A percentile compares a stretch with the other conserved stretches of the same genome.
Evolutionary conservation across 2,888 invertebrate species (phyloP).

Genomic region (Ophion obscuratus): DNA sequence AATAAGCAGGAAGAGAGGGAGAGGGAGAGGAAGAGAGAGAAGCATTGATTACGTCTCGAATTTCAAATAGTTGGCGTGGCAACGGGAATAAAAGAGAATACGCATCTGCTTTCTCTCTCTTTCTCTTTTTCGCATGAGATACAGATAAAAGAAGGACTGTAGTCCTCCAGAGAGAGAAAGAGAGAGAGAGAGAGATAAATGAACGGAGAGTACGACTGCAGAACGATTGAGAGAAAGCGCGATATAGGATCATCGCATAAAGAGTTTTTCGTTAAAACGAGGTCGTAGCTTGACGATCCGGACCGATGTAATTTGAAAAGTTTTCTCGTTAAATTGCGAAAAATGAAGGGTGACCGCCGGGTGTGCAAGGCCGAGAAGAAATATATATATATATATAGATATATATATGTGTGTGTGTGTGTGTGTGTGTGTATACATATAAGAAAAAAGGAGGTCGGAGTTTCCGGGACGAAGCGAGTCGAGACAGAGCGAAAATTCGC

Average conservation of each 20-base stretch:
- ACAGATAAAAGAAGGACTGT: slow-evolving; percentile 38
- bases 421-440: slow-evolving; percentile 58
- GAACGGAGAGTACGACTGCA: slow-evolving; percentile 15
- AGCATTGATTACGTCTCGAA: slow-evolving; percentile 40
- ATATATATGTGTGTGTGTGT: not conserved
- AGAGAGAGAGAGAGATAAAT: slow-evolving; percentile 34
- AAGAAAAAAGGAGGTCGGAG: slow-evolving; percentile 64
- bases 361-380: slow-evolving; percentile 36
- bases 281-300: slow-evolving; percentile 65
- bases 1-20: not conserved
- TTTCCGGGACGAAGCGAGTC: slow-evolving; percentile 20
- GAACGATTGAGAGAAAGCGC: slow-evolving; percentile 42
- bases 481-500: slow-evolving; percentile 54
- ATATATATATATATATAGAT: slow-evolving; percentile 1
- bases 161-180: slow-evolving; percentile 6
- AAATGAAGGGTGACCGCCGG: slow-evolving; percentile 71
- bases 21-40: not conserved
- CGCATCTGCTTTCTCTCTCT: slow-evolving; percentile 1
- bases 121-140: slow-evolving; percentile 34
- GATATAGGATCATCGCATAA: slow-evolving; percentile 53
- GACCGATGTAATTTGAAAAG: slow-evolving; percentile 80
- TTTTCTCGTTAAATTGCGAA: slow-evolving; percentile 81
- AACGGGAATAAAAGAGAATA: slow-evolving; percentile 30
- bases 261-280: slow-evolving; percentile 67
- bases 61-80: slow-evolving; percentile 9